A percentile compares a stretch with the other conserved stretches of the same genome.
Evolutionary conservation across 2,113 vertebrate species (phyloP).

Genomic region (Tragelaphus strepsiceros): DNA sequence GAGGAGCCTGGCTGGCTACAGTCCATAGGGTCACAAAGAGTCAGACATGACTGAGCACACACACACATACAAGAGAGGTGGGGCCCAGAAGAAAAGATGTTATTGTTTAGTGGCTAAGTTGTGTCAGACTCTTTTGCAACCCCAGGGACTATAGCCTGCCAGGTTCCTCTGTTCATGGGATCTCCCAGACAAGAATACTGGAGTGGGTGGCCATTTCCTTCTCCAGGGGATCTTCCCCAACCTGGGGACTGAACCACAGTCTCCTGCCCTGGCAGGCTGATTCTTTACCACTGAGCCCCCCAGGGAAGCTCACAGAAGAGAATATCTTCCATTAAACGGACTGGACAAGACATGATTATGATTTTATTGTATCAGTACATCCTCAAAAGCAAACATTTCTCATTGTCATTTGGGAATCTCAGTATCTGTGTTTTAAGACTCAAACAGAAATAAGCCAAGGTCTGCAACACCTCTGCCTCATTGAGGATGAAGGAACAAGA

Average conservation of each 20-base stretch:
- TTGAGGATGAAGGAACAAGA: constrained; percentile 67
- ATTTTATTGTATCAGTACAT: background rate
- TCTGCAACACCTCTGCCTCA: constrained; percentile 66
- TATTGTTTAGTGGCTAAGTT: background rate
- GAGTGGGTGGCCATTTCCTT: background rate
- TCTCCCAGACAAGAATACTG: background rate
- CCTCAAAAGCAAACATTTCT: background rate
- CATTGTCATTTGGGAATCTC: background rate
- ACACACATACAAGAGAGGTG: background rate
- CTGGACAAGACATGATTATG: background rate
- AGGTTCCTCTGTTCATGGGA: background rate
- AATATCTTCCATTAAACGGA: background rate
- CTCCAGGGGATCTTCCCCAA: background rate
- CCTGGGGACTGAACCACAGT: background rate
- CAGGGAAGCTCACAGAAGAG: background rate
- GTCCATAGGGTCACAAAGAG: background rate
- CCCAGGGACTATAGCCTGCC: background rate
- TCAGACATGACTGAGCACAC: background rate
- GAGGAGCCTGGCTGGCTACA: background rate
- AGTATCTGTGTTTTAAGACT: constrained; percentile 1
- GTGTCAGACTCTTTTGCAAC: background rate
- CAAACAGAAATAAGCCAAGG: constrained; percentile 52
- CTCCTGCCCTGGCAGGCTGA: background rate
- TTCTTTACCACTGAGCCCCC: background rate
- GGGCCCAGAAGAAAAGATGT: background rate